A percentile compares a stretch with the other conserved stretches of the same genome.
phyloP scores from a whole-genome alignment of 2,888 invertebrate species.

The Molorchus minor region DNA sequence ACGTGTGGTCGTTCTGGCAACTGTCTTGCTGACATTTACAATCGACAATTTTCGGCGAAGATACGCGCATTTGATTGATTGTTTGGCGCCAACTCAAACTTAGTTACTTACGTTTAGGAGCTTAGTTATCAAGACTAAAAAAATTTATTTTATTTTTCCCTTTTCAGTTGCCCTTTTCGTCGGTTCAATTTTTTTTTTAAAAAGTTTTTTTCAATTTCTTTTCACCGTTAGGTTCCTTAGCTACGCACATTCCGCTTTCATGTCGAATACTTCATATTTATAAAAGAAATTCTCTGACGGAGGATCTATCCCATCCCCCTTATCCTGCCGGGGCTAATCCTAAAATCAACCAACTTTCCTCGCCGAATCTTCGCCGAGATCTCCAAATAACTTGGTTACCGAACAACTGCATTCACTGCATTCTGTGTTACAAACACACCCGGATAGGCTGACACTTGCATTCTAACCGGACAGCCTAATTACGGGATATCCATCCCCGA shows the following conservation, averaged over 20 bases:
- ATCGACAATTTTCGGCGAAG: too few species aligned
- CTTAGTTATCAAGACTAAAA: too few species aligned
- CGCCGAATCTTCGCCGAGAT: conserved; percentile 11
- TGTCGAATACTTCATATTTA: conserved; percentile 16
- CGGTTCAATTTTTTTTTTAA: too few species aligned
- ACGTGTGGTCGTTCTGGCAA: too few species aligned
- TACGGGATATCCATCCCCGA: conserved; percentile 11
- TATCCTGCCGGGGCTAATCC: conserved; percentile 9
- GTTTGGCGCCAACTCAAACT: too few species aligned
- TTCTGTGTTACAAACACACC: conserved; percentile 4
- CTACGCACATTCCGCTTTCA: conserved; percentile 5
- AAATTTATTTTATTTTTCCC: too few species aligned
- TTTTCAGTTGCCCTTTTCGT: too few species aligned
- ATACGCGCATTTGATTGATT: too few species aligned
- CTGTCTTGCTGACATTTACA: too few species aligned
- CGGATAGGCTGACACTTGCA: conserved; percentile 16
- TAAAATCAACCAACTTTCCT: conserved; percentile 18
- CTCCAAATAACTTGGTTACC: conserved; percentile 10
- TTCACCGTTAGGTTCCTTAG: background rate
- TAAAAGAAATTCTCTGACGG: conserved; percentile 22
- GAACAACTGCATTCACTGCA: conserved; percentile 9
- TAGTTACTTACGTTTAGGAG: too few species aligned
- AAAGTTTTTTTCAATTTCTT: background rate
- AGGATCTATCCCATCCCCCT: conserved; percentile 13
- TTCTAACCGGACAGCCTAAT: conserved; percentile 17